Evolutionary conservation across 1,140 invertebrate genomes (phyloP).

Genomic region (Acyrthosiphon pisum): DNA sequence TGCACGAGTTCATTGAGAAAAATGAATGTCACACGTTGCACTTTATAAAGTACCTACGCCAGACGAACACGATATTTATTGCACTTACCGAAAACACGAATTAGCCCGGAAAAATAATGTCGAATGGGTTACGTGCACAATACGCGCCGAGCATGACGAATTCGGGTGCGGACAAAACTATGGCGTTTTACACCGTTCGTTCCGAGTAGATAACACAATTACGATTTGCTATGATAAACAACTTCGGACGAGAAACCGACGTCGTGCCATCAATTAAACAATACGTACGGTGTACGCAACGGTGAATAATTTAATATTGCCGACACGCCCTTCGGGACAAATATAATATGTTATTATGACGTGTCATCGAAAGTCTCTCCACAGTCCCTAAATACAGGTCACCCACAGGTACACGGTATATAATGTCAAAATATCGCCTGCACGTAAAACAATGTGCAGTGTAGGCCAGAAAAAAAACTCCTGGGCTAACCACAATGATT

Average conservation of each 20-base stretch:
- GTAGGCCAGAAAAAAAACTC: neutral
- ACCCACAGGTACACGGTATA: neutral
- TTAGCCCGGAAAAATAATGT: neutral
- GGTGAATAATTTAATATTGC: neutral
- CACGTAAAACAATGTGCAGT: neutral
- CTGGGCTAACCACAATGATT: neutral
- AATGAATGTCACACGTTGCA: neutral
- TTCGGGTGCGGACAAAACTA: neutral
- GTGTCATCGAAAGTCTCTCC: neutral
- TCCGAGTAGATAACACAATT: neutral
- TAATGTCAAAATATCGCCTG: neutral
- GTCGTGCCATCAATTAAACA: neutral
- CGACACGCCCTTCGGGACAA: neutral
- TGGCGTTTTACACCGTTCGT: neutral
- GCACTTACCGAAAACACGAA: too few species aligned
- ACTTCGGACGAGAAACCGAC: neutral
- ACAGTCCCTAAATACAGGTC: neutral
- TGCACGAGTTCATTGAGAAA: neutral
- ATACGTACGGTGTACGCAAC: neutral
- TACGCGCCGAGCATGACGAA: neutral
- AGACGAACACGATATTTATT: neutral
- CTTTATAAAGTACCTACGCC: neutral
- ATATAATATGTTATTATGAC: neutral
- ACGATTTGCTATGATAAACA: neutral
- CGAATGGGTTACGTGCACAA: neutral